Evolutionary conservation across 2,797 vertebrate species (phyloP).

Genomic region (Myotis pilosus): DNA sequence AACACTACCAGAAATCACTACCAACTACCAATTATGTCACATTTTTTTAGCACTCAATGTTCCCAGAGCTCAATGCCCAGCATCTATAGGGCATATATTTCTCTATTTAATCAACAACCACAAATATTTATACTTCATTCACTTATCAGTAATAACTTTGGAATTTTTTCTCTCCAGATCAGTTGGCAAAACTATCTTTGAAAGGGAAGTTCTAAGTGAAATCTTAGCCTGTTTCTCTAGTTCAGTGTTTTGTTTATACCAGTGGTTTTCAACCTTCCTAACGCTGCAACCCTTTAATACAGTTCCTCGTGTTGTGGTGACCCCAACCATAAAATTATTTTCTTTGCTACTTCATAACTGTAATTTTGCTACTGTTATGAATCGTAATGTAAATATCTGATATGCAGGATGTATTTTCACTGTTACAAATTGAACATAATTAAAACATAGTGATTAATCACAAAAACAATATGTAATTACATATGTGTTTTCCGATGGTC

Average conservation of each 20-base stretch:
- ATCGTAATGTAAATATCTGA: no score
- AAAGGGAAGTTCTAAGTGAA: neutral
- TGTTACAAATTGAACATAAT: no score
- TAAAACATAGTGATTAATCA: no score
- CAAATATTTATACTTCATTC: neutral
- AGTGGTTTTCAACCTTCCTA: no score
- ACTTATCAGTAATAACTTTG: neutral
- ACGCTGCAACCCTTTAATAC: no score
- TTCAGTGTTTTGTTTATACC: neutral
- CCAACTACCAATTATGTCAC: neutral
- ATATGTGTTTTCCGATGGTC: no score
- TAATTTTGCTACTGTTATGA: no score
- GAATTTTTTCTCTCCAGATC: neutral
- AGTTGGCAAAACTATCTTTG: neutral
- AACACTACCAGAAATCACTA: neutral
- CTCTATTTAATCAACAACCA: neutral
- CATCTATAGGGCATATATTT: neutral
- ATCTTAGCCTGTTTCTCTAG: neutral
- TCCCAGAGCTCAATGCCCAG: neutral
- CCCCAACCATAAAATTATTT: no score
- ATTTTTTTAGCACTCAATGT: neutral
- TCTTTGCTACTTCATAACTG: no score
- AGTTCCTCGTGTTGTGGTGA: no score
- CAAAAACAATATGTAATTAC: no score
- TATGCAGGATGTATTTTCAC: no score